Evolutionary conservation across 1,140 invertebrate species (phyloP).

Genomic region (Lucilia cuprina): DNA sequence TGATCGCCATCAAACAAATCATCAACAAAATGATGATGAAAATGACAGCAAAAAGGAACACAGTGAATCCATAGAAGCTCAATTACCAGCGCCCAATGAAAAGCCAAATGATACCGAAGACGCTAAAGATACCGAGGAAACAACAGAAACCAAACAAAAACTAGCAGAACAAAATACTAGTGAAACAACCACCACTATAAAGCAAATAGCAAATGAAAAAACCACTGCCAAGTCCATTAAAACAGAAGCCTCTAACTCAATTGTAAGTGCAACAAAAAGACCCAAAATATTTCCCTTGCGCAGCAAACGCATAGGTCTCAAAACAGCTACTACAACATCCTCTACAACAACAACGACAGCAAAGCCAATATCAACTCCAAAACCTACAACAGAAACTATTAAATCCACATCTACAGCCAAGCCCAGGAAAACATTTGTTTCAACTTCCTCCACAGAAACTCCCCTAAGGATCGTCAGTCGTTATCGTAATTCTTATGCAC

Average conservation of each 20-base stretch:
- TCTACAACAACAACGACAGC: constrained; percentile 12
- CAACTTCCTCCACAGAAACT: constrained; percentile 36
- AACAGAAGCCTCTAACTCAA: neutral
- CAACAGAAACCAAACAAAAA: neutral
- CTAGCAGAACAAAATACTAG: constrained; percentile 26
- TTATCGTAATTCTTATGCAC: constrained; percentile 50
- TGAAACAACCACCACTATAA: neutral
- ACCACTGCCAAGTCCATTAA: neutral
- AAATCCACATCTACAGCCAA: constrained; percentile 9
- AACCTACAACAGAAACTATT: neutral
- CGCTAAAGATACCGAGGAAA: neutral
- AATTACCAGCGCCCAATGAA: constrained; percentile 52
- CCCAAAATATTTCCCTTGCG: neutral
- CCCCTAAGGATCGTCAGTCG: constrained; percentile 48
- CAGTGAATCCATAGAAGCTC: constrained; percentile 53
- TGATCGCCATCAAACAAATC: neutral
- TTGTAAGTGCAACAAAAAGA: neutral
- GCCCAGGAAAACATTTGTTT: constrained; percentile 41
- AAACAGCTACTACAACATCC: constrained; percentile 34
- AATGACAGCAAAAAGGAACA: neutral
- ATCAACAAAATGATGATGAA: neutral
- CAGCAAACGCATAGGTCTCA: neutral
- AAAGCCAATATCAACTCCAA: neutral
- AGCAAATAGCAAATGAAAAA: neutral
- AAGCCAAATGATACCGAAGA: constrained; percentile 31